phyloP scores from a whole-genome alignment of 2,888 invertebrate species.

The Cephus pygmeus region DNA sequence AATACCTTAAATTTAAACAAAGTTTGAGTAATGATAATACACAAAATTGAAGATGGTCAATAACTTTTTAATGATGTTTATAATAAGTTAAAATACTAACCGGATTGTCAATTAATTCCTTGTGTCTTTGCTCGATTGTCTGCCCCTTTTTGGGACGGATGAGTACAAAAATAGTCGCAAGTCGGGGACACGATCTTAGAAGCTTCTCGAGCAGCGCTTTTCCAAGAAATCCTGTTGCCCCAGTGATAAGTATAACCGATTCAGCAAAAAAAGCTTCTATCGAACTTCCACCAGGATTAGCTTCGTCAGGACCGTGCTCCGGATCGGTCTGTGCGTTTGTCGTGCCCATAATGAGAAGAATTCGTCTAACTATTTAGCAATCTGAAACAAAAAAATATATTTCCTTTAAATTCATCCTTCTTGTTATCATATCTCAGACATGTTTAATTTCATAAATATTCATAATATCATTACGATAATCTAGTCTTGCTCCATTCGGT shows the following conservation, averaged over 20 bases:
- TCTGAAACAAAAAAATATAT: constrained; percentile 22
- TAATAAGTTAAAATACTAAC: constrained; percentile 62
- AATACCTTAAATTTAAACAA: constrained; percentile 72
- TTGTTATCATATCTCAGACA: neutral
- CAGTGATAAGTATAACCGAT: constrained; percentile 70
- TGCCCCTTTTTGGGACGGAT: constrained; percentile 82
- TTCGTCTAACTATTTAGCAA: constrained; percentile 28
- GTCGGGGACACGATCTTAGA: constrained; percentile 83
- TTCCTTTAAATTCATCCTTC: neutral
- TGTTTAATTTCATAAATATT: neutral
- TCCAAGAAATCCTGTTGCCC: constrained; percentile 91
- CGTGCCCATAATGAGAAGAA: constrained; percentile 49
- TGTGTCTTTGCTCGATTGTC: constrained; percentile 76
- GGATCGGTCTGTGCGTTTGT: constrained; percentile 49
- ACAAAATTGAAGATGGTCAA: neutral
- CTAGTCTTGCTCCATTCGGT: too few relatives aligned
- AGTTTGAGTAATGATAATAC: neutral
- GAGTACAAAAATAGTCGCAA: constrained; percentile 83
- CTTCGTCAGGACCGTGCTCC: constrained; percentile 40
- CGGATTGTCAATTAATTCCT: constrained; percentile 79
- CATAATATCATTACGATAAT: neutral
- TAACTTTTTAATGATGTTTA: neutral
- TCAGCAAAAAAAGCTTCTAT: constrained; percentile 69
- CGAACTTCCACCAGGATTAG: constrained; percentile 43
- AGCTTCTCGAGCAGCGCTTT: constrained; percentile 94